Evolutionary conservation across 2,888 invertebrate genomes (phyloP).

Genomic region (Heliothis peltigera): DNA sequence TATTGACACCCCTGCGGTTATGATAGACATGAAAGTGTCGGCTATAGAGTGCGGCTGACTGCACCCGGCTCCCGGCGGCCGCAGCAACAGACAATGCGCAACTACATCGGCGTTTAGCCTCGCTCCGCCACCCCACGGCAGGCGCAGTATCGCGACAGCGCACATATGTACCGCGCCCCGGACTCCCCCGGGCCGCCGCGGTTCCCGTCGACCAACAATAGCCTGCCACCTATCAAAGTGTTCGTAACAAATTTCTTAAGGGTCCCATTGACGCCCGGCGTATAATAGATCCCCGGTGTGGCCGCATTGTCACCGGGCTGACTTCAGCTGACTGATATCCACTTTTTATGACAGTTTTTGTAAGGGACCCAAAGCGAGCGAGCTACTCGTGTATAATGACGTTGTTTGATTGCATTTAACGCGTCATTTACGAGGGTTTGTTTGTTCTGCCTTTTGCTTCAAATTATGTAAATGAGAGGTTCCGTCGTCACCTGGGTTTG

Average conservation of each 20-base stretch:
- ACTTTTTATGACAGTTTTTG: slow-evolving; percentile 79
- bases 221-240: slow-evolving; percentile 80
- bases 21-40: slow-evolving; percentile 57
- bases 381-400: slow-evolving; percentile 82
- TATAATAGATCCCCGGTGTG: slow-evolving; percentile 82
- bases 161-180: slow-evolving; percentile 63
- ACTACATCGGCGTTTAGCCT: slow-evolving; percentile 73
- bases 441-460: slow-evolving; percentile 76
- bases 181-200: slow-evolving; percentile 34
- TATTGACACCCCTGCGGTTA: slow-evolving; percentile 63
- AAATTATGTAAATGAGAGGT: slow-evolving; percentile 81
- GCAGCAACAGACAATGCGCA: slow-evolving; percentile 73
- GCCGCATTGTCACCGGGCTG: slow-evolving; percentile 74
- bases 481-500: slow-evolving; percentile 55
- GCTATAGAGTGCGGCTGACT: slow-evolving; percentile 55
- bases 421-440: slow-evolving; percentile 84
- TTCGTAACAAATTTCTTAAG: slow-evolving; percentile 86
- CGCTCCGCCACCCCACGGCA: slow-evolving; percentile 77
- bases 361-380: slow-evolving; percentile 65
- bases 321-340: slow-evolving; percentile 78
- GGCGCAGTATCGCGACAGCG: slow-evolving; percentile 33
- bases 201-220: slow-evolving; percentile 65
- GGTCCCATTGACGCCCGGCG: slow-evolving; percentile 74
- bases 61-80: slow-evolving; percentile 59
- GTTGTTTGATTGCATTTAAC: slow-evolving; percentile 85